These are phyloP conservation scores for Bombus confusus DNA, from an alignment of 1,140 invertebrate genomes.

Conservation along the genomic window DNA sequence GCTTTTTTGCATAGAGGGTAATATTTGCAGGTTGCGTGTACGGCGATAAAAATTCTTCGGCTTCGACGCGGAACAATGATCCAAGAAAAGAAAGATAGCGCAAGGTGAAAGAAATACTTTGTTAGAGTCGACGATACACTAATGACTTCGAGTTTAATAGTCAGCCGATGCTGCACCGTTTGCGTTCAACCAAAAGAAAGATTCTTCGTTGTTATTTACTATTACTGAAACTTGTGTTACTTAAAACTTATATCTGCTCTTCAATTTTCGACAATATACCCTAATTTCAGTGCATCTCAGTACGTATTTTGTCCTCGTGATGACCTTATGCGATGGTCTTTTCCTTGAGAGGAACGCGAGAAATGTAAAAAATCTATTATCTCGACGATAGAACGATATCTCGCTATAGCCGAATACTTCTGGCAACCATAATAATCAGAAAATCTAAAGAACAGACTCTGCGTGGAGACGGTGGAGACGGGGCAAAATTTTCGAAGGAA, in stretches of 20 bases:
- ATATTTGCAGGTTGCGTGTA: too few relatives aligned
- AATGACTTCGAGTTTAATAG: not conserved
- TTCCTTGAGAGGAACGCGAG: too few relatives aligned
- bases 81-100: not conserved
- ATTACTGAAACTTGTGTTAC: too few relatives aligned
- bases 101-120: not conserved
- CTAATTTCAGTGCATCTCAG: too few relatives aligned
- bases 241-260: too few relatives aligned
- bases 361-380: not conserved
- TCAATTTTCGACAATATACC: not conserved
- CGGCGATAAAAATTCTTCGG: not conserved
- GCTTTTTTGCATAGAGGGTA: too few relatives aligned
- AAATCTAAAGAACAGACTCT: not conserved
- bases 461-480: not conserved
- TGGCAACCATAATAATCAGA: not conserved
- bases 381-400: not conserved
- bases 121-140: too few relatives aligned
- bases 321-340: too few relatives aligned
- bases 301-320: too few relatives aligned
- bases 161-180: not conserved
- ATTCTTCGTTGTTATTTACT: not conserved
- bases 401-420: not conserved
- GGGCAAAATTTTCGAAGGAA: not conserved
- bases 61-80: not conserved
- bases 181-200: not conserved